phyloP scores from a whole-genome alignment of 2,888 invertebrate genomes.

The Anoncus sp. region DNA sequence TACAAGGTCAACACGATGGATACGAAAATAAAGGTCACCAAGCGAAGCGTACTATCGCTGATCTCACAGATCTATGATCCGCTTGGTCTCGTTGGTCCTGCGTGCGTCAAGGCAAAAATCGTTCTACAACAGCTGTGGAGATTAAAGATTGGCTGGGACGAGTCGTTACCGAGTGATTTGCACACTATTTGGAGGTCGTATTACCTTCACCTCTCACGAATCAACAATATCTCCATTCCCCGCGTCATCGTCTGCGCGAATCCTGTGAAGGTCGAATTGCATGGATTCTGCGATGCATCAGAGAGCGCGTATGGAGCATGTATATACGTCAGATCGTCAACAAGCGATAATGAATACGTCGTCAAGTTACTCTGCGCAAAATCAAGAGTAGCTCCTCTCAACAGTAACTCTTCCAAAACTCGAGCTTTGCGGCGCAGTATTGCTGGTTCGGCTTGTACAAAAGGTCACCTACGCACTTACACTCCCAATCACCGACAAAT shows the following conservation, averaged over 20 bases:
- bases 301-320: conserved; percentile 61
- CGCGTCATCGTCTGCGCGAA: conserved; percentile 8
- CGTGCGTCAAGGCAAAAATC: conserved; percentile 62
- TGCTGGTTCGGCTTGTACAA: conserved; percentile 56
- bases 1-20: conserved; percentile 20
- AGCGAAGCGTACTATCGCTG: conserved; percentile 41
- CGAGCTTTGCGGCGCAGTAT: conserved; percentile 67
- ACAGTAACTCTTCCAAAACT: conserved; percentile 65
- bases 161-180: conserved; percentile 39
- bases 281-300: conserved; percentile 65
- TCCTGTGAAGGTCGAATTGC: conserved; percentile 46
- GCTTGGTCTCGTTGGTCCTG: conserved; percentile 67
- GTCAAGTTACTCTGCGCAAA: conserved; percentile 68
- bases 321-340: conserved; percentile 55
- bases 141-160: conserved; percentile 53
- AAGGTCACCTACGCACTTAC: conserved; percentile 40
- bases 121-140: conserved; percentile 53
- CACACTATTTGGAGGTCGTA: conserved; percentile 23
- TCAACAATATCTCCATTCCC: conserved; percentile 20
- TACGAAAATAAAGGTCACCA: not conserved
- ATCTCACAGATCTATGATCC: conserved; percentile 70
- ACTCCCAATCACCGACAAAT: conserved; percentile 33
- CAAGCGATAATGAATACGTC: not conserved
- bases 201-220: conserved; percentile 22
- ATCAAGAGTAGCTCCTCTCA: conserved; percentile 71